Conservation (phyloP, 2,797 vertebrate genomes). For the Potorous gilbertii region DNA sequence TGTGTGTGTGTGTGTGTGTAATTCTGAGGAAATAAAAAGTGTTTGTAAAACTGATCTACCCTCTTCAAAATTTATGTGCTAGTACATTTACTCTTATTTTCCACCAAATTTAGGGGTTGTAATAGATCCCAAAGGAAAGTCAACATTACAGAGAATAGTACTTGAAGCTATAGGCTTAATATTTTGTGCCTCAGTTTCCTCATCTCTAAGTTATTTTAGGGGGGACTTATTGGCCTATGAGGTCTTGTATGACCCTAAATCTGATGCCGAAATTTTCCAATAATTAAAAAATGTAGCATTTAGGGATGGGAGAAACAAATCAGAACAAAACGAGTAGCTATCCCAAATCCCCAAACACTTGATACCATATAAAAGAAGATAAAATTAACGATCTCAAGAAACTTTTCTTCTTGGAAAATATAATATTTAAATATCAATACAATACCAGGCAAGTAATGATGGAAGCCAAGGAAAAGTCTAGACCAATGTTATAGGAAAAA, state of each 20-base stretch:
- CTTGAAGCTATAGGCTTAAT: neutral
- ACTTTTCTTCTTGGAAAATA: neutral
- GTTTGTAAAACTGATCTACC: neutral
- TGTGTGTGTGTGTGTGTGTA: neutral
- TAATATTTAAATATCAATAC: neutral
- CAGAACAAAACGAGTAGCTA: neutral
- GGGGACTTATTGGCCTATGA: neutral
- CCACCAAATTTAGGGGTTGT: neutral
- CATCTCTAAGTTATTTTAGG: neutral
- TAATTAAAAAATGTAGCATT: neutral
- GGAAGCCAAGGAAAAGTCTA: neutral
- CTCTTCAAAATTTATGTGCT: neutral
- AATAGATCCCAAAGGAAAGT: neutral
- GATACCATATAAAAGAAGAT: neutral
- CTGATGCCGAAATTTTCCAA: neutral
- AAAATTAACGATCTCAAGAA: neutral
- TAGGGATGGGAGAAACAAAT: neutral
- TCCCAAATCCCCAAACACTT: neutral
- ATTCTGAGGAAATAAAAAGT: neutral
- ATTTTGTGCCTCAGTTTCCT: neutral
- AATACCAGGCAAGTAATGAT: neutral
- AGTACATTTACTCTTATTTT: neutral
- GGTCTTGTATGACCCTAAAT: neutral
- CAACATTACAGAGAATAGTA: neutral
- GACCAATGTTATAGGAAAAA: neutral